Base-by-base conservation (phyloP, 2,797 vertebrate species). In the Tapirus indicus region DNA sequence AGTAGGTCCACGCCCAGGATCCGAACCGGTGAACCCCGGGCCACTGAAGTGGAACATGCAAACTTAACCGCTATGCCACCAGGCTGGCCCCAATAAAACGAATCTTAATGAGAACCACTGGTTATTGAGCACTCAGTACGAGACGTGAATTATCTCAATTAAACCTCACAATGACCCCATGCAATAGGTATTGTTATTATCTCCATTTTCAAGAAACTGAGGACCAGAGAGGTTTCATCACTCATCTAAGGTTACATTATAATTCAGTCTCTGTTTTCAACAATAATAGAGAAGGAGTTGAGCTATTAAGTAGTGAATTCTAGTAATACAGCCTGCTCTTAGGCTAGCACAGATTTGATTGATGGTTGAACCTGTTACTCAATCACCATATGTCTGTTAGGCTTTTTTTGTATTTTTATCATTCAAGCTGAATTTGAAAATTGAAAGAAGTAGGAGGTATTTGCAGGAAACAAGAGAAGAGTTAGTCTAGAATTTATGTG, bases 181-280 rank as follows among this genome's bases (percentile, higher is more conserved):
- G 10, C 0, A 47, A 27, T 29, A 79, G 12, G 35, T 58, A n/a
- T 44, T 86, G 93, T 68, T 85, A 90, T 79, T 52, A 27, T 49
- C 7, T 96, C 27, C 44, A 58, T 69, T 86, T 93, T 83, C 13
- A 47, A 88, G 64, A 95, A 88, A 94, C 35, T 32, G 66, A 95
- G 27, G 21, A 20, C 38, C 14, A 85, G 47, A 95, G 32, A 88
- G 17, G 20, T n/a, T 91, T 77, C 35, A 6, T 56, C 12, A 69
- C 47, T 60, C 38, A 13, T 38, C 8, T 44, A 12, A 56, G 32
- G 47, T 49, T 64, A 25, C 12, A 23, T 78, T 88, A 58, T 62
- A 84, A 69, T 64, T 75, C 64, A 64, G 44, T 84, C 17, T 94
- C 35, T 32, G 32, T 47, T 88, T 79, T 66, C 56, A 80, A 47